Conservation (phyloP, 2,797 vertebrate genomes). For the Danio jaintianensis region DNA sequence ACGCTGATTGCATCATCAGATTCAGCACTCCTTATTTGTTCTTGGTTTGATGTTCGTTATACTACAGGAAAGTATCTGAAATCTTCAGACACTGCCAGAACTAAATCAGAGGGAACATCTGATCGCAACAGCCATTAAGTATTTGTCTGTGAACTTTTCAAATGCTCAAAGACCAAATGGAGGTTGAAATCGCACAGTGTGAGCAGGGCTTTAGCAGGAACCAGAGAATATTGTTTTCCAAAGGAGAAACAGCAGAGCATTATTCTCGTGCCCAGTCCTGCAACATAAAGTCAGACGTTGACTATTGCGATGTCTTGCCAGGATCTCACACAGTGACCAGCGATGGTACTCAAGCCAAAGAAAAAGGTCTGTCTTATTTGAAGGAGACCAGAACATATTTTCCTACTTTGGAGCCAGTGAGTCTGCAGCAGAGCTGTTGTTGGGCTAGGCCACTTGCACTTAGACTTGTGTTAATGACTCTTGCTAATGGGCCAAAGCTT, state of each 20-base stretch:
- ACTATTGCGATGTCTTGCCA: background rate
- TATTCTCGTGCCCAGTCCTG: slow-evolving; percentile 38
- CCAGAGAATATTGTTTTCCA: slow-evolving; percentile 28
- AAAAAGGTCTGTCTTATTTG: slow-evolving; percentile 32
- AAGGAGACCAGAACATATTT: slow-evolving; percentile 60
- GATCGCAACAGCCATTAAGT: too few relatives aligned
- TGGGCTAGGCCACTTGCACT: slow-evolving; percentile 39
- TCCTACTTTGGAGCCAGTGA: slow-evolving; percentile 45
- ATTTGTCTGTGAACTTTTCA: too few relatives aligned
- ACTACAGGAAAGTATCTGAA: too few relatives aligned
- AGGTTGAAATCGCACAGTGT: too few relatives aligned
- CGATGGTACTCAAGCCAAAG: background rate
- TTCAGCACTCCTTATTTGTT: too few relatives aligned
- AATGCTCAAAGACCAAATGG: too few relatives aligned
- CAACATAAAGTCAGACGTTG: slow-evolving; percentile 34
- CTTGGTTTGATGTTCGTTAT: too few relatives aligned
- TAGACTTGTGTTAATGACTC: slow-evolving; percentile 53
- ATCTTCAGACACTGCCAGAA: too few relatives aligned
- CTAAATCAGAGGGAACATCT: too few relatives aligned
- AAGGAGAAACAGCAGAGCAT: slow-evolving; percentile 39
- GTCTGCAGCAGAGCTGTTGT: slow-evolving; percentile 5
- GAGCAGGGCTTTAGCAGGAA: background rate
- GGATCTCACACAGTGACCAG: slow-evolving; percentile 3
- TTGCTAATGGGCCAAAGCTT: slow-evolving; percentile 56
- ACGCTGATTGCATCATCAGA: too few relatives aligned